A percentile compares a stretch with the other conserved stretches of the same genome.
Conservation (phyloP, 2,888 invertebrate genomes). For the Chymomyza fuscimana region DNA sequence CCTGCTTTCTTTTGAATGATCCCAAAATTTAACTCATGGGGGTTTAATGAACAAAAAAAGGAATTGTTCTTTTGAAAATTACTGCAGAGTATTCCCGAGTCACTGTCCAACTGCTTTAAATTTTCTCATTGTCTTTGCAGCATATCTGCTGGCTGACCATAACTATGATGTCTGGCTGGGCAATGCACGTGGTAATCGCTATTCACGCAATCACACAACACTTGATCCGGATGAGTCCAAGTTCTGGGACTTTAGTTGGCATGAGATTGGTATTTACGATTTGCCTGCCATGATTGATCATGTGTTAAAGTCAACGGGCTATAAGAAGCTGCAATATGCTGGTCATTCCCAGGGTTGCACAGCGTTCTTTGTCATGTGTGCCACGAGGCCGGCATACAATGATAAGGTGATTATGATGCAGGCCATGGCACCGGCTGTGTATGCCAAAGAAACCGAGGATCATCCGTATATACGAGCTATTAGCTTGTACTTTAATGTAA, state of each 20-base stretch:
- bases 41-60: too few relatives aligned
- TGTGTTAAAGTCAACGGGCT: conserved; percentile 80
- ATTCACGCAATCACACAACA: conserved; percentile 76
- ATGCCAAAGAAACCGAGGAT: conserved; percentile 78
- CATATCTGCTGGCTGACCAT: conserved; percentile 81
- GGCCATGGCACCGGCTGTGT: conserved; percentile 86
- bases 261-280: conserved; percentile 91
- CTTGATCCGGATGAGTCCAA: conserved; percentile 76
- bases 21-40: too few relatives aligned
- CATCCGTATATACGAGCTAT: conserved; percentile 77
- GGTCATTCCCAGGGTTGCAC: conserved; percentile 88
- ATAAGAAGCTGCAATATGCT: conserved; percentile 82
- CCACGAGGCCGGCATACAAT: conserved; percentile 84
- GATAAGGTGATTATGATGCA: conserved; percentile 84
- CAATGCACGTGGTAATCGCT: conserved; percentile 79
- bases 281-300: conserved; percentile 91
- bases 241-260: conserved; percentile 90
- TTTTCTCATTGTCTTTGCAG: conserved; percentile 42
- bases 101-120: too few relatives aligned
- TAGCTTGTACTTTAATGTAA: conserved; percentile 76
- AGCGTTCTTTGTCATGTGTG: conserved; percentile 84
- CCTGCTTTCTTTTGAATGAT: too few relatives aligned
- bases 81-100: too few relatives aligned
- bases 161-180: conserved; percentile 79
- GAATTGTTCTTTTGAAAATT: too few relatives aligned